Evolutionary conservation across 2,888 invertebrate species (phyloP).

Genomic region (Apodemia zela): DNA sequence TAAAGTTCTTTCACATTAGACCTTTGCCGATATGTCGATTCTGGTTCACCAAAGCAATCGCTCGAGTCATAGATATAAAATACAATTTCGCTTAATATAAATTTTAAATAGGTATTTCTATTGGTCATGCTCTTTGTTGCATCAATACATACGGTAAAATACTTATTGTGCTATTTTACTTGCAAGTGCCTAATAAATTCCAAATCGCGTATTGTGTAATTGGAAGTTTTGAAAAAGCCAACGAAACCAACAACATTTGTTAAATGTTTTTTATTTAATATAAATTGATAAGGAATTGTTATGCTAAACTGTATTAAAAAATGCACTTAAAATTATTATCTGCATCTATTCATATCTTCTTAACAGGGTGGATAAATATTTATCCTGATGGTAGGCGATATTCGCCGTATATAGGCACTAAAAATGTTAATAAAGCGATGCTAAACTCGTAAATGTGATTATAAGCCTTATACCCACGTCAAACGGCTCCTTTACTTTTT

Average conservation of each 20-base stretch:
- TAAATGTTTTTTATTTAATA: no score
- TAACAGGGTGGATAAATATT: no score
- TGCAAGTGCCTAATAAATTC: conserved; percentile 68
- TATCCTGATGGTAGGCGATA: no score
- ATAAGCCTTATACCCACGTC: no score
- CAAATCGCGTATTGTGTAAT: conserved; percentile 36
- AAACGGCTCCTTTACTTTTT: no score
- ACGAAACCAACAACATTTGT: background rate
- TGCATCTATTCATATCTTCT: no score
- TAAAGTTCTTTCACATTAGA: conserved; percentile 65
- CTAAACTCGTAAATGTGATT: no score
- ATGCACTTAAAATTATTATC: no score
- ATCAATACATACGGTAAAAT: conserved; percentile 54
- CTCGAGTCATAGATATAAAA: background rate
- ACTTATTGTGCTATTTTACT: conserved; percentile 47
- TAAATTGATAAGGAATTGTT: no score
- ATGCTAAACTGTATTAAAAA: no score
- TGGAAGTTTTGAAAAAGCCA: background rate
- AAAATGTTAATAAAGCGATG: no score
- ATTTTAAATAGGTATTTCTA: conserved; percentile 53
- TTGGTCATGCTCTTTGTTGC: conserved; percentile 58
- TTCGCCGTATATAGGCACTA: no score
- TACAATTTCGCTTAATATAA: background rate
- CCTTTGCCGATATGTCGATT: background rate
- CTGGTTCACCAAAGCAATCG: conserved; percentile 12